Conservation (phyloP, 2,797 vertebrate species). For the Eulemur coronatus region DNA sequence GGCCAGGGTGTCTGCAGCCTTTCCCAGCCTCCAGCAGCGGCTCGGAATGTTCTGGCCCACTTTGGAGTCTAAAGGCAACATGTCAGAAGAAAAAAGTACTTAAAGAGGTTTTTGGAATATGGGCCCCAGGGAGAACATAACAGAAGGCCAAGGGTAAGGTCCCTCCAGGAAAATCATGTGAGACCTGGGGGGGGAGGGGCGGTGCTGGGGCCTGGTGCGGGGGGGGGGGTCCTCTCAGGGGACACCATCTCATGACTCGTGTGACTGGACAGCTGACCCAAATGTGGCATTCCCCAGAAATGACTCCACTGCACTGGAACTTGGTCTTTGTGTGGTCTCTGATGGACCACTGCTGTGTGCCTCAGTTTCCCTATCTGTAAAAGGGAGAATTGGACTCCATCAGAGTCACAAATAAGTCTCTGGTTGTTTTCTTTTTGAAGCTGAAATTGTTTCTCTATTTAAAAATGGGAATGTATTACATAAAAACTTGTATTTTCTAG, state of each 20-base stretch:
- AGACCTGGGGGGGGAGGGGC: background rate
- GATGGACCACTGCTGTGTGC: fast-evolving
- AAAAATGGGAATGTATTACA: background rate
- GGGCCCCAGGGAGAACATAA: background rate
- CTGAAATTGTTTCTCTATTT: background rate
- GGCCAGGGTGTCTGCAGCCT: background rate
- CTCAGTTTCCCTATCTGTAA: background rate
- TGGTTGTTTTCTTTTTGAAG: background rate
- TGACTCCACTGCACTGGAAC: background rate
- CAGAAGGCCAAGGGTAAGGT: background rate
- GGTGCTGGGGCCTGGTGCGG: background rate
- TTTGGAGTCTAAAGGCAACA: conserved; percentile 32
- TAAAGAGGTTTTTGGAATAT: background rate
- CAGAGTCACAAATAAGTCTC: background rate
- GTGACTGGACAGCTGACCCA: fast-evolving
- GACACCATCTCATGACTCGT: fast-evolving
- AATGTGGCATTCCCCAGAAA: background rate
- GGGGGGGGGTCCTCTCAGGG: fast-evolving
- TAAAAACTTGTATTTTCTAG: background rate
- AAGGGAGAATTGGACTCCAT: background rate
- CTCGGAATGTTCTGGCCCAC: conserved; percentile 48
- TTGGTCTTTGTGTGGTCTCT: background rate
- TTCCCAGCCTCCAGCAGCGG: background rate
- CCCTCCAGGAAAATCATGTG: background rate
- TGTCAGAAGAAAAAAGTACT: background rate